Conservation (phyloP, 2,797 vertebrate species). For the Rhadinocentrus ornatus region DNA sequence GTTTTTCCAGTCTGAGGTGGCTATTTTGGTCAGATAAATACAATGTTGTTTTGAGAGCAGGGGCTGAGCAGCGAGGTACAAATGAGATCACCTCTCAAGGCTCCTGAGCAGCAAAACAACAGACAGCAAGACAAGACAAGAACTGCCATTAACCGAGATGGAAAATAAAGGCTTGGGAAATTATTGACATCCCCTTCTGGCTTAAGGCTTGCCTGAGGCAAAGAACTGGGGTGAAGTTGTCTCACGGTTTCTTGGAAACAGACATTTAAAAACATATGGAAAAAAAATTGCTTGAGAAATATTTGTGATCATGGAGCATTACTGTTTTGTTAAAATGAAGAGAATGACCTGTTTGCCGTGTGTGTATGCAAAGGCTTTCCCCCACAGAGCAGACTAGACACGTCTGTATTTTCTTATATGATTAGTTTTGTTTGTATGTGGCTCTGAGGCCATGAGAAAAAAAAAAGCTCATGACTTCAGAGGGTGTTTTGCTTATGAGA, state of each 20-base stretch:
- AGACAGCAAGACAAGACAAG: conserved; percentile 80
- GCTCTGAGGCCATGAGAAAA: conserved; percentile 51
- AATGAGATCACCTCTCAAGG: conserved; percentile 79
- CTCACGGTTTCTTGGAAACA: conserved; percentile 13
- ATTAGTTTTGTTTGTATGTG: conserved; percentile 46
- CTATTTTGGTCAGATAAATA: conserved; percentile 86
- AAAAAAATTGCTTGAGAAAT: conserved; percentile 21
- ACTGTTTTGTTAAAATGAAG: conserved; percentile 22
- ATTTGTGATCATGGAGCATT: conserved; percentile 18
- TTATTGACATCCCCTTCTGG: conserved; percentile 65
- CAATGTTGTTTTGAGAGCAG: conserved; percentile 77
- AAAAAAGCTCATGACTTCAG: conserved; percentile 32
- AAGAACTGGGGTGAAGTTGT: conserved; percentile 44
- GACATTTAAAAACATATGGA: conserved; percentile 29
- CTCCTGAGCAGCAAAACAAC: conserved; percentile 75
- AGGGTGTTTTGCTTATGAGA: conserved; percentile 1
- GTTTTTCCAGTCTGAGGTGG: conserved; percentile 82
- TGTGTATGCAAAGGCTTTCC: conserved; percentile 38
- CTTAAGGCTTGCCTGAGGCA: conserved; percentile 53
- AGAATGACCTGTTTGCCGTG: conserved; percentile 10
- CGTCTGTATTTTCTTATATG: conserved; percentile 42
- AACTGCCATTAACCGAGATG: conserved; percentile 59
- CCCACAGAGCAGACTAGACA: conserved; percentile 43
- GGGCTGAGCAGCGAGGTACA: conserved; percentile 63
- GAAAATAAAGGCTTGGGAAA: conserved; percentile 70